Percentiles rank a stretch among this genome's conserved stretches.
Evolutionary conservation across 1,140 invertebrate genomes (phyloP).

Genomic region (Rhagoletis zephyria): DNA sequence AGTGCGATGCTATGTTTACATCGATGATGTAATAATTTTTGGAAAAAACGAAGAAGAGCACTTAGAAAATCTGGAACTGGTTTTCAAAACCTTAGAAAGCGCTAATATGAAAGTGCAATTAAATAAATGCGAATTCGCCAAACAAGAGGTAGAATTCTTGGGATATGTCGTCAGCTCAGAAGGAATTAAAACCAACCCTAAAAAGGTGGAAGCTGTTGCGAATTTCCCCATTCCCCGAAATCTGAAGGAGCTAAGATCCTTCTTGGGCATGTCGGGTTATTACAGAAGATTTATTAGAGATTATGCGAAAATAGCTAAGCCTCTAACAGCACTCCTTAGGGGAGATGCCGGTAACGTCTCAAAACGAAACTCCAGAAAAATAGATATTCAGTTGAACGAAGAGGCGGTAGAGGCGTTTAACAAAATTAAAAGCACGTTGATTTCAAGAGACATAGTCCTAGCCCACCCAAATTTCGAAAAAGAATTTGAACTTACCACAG

Average conservation of each 20-base stretch:
- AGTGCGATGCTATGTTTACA: conserved; percentile 25
- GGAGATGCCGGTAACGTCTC: no score
- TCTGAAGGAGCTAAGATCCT: conserved; percentile 1
- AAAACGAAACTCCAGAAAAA: no score
- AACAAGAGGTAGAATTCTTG: neutral
- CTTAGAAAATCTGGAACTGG: conserved; percentile 40
- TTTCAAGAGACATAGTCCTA: no score
- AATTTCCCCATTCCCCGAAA: neutral
- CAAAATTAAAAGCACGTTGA: no score
- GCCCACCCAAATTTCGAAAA: neutral
- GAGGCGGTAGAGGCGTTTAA: no score
- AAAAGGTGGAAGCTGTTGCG: neutral
- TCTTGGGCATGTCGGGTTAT: neutral
- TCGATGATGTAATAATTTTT: conserved; percentile 47
- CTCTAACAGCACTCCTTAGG: neutral
- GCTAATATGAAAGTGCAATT: conserved; percentile 39
- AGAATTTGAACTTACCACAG: conserved; percentile 9
- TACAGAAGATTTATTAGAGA: neutral
- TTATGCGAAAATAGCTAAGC: neutral
- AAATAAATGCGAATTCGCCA: conserved; percentile 1
- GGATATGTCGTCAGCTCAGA: neutral
- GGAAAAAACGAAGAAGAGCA: conserved; percentile 36
- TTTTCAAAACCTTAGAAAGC: conserved; percentile 28
- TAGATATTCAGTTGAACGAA: no score
- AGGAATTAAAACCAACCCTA: neutral